phyloP scores from a whole-genome alignment of 2,888 invertebrate species.

The Phortica okadai region DNA sequence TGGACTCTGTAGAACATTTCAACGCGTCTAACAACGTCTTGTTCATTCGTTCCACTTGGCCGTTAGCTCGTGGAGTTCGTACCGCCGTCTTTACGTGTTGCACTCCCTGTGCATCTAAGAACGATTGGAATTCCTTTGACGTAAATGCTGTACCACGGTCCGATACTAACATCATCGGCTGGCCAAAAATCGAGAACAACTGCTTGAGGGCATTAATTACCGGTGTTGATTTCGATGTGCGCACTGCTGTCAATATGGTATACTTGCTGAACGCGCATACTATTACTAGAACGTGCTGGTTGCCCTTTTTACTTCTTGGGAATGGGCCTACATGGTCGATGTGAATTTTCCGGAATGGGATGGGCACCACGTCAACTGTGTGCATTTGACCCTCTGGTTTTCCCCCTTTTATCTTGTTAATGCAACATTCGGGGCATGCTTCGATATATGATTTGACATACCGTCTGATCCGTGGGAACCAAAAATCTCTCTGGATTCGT shows the following conservation, averaged over 20 bases:
- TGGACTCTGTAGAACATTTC: slow-evolving; percentile 31
- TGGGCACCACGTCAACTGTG: slow-evolving; percentile 28
- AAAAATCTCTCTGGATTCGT: slow-evolving; percentile 46
- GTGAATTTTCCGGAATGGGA: slow-evolving; percentile 46
- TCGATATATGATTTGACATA: slow-evolving; percentile 48
- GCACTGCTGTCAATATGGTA: too few relatives aligned
- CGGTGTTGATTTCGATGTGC: slow-evolving; percentile 47
- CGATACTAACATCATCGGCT: slow-evolving; percentile 37
- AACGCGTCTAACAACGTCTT: slow-evolving; percentile 36
- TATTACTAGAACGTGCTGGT: slow-evolving; percentile 36
- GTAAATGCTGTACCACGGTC: slow-evolving; percentile 46
- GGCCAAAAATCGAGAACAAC: slow-evolving; percentile 39
- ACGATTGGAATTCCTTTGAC: slow-evolving; percentile 36
- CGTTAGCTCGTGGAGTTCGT: slow-evolving; percentile 44
- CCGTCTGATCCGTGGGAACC: slow-evolving; percentile 47
- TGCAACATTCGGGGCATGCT: slow-evolving; percentile 48
- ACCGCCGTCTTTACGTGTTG: slow-evolving; percentile 46
- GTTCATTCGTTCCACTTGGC: slow-evolving; percentile 42
- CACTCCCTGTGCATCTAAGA: too few relatives aligned
- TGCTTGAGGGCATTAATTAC: slow-evolving; percentile 44
- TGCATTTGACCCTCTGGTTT: slow-evolving; percentile 42
- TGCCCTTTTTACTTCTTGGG: slow-evolving; percentile 33
- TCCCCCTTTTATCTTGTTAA: slow-evolving; percentile 39
- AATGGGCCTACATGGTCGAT: slow-evolving; percentile 54
- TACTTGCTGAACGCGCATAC: too few relatives aligned